phyloP scores from a whole-genome alignment of 2,113 vertebrate species.

The Oncorhynchus clarkii region DNA sequence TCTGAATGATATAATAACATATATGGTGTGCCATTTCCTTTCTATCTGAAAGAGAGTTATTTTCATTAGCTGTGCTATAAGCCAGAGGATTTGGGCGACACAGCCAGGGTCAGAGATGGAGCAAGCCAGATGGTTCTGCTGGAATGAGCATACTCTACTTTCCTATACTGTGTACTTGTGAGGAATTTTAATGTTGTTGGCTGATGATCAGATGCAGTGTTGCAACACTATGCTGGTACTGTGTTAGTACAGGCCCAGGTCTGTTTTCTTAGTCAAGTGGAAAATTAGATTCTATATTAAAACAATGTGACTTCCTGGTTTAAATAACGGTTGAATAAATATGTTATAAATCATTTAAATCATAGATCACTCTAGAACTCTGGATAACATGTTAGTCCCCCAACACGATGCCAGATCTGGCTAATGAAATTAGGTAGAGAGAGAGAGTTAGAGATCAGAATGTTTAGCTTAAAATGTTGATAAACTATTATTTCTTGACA shows the following conservation, averaged over 20 bases:
- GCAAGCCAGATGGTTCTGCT: neutral
- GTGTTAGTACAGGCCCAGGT: neutral
- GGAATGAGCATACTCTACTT: neutral
- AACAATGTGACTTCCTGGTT: neutral
- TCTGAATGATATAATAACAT: too few species aligned
- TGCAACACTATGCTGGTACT: neutral
- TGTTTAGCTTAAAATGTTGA: too few species aligned
- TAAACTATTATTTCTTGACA: too few species aligned
- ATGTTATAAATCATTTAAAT: neutral
- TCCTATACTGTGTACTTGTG: neutral
- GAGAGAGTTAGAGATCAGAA: too few species aligned
- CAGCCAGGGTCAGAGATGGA: neutral
- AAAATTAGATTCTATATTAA: neutral
- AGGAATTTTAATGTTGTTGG: constrained; percentile 3
- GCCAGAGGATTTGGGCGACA: too few species aligned
- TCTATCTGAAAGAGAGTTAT: too few species aligned
- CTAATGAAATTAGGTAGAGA: neutral
- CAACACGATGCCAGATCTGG: neutral
- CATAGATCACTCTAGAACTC: neutral
- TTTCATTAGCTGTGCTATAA: too few species aligned
- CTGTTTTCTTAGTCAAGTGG: neutral
- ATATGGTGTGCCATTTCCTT: too few species aligned
- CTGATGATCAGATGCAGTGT: neutral
- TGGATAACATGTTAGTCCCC: neutral
- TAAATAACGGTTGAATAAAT: neutral